Evolutionary conservation across 2,888 invertebrate species (phyloP).

Genomic region (Phorcus lineatus): DNA sequence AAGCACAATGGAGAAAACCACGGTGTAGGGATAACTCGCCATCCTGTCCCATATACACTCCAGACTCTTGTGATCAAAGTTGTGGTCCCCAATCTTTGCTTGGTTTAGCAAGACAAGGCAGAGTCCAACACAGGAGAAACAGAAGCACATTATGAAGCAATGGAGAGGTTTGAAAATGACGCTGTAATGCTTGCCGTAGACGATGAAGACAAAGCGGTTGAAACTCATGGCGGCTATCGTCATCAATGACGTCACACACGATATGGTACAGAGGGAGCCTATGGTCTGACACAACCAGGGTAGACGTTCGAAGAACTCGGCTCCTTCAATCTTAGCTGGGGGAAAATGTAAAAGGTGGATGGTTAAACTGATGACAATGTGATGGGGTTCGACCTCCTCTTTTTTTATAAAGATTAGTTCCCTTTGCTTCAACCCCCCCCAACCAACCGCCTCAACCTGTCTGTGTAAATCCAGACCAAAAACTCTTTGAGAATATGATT

Average conservation of each 20-base stretch:
- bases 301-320: constrained; percentile 39
- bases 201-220: constrained; percentile 59
- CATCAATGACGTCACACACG: constrained; percentile 51
- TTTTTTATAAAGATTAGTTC: neutral
- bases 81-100: constrained; percentile 55
- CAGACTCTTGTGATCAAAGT: constrained; percentile 55
- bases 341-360: neutral
- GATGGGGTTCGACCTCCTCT: neutral
- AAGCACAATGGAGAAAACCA: constrained; percentile 53
- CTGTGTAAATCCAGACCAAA: too few relatives aligned
- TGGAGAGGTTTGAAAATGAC: constrained; percentile 48
- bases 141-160: constrained; percentile 47
- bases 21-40: constrained; percentile 56
- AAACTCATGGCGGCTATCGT: constrained; percentile 44
- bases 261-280: constrained; percentile 49
- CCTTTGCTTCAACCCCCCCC: neutral
- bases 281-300: constrained; percentile 43
- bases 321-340: constrained; percentile 47
- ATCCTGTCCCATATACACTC: constrained; percentile 65
- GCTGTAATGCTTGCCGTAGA: constrained; percentile 46
- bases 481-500: too few relatives aligned
- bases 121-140: constrained; percentile 49
- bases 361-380: neutral
- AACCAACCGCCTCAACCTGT: too few relatives aligned
- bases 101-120: constrained; percentile 50